Percentiles rank a stretch among this genome's conserved stretches.
Conservation (phyloP, 2,797 vertebrate species). For the Liparis tanakae region DNA sequence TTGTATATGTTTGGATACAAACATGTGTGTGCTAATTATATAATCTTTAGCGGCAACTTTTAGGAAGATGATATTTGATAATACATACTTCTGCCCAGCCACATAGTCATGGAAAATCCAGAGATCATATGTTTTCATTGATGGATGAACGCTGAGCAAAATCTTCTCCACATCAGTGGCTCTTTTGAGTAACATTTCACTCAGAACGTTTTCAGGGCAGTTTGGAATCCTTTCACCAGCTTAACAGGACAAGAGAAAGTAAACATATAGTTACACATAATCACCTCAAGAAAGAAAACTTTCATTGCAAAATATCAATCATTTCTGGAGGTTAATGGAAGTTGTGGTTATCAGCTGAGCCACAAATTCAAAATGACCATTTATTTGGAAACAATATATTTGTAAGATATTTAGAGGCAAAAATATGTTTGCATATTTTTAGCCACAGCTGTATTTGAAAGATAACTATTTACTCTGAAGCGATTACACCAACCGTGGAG, state of each 20-base stretch:
- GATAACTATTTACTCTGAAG: too few species aligned
- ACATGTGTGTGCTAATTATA: background rate
- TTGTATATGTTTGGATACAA: background rate
- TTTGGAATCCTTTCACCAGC: background rate
- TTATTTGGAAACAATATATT: too few species aligned
- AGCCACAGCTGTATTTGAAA: too few species aligned
- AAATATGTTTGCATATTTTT: too few species aligned
- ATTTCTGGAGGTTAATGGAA: too few species aligned
- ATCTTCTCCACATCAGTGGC: constrained; percentile 58
- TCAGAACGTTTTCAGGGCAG: background rate
- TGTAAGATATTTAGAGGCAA: too few species aligned
- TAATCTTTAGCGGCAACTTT: background rate
- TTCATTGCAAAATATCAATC: too few species aligned
- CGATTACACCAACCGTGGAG: too few species aligned
- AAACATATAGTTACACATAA: background rate
- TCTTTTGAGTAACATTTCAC: background rate
- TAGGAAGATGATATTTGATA: background rate
- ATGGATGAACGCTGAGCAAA: constrained; percentile 65
- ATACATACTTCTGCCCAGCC: background rate
- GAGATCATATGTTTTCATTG: background rate
- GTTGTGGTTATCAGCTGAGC: too few species aligned
- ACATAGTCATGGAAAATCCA: background rate
- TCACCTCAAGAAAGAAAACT: too few species aligned
- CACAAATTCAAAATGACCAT: too few species aligned
- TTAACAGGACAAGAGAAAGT: background rate